Evolutionary conservation across 1,140 invertebrate genomes (phyloP).

Genomic region (Drosophila murphyi): DNA sequence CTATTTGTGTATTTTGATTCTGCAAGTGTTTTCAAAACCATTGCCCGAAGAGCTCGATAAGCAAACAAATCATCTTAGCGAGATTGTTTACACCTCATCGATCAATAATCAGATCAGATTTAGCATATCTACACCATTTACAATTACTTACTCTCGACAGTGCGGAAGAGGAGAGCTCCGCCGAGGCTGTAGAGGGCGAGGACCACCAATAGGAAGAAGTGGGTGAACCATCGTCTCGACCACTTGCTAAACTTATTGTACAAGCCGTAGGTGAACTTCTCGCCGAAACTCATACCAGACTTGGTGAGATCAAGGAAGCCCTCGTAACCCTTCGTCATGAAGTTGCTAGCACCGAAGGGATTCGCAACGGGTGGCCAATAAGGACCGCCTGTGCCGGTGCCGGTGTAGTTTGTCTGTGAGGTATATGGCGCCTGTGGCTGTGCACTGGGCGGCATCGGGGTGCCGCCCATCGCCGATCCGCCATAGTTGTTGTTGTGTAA

Average conservation of each 20-base stretch:
- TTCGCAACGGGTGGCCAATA: conserved; percentile 85
- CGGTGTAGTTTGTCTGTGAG: conserved; percentile 64
- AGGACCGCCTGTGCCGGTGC: conserved; percentile 50
- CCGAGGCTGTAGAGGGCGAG: conserved; percentile 91
- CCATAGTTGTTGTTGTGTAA: conserved; percentile 41
- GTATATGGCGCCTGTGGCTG: conserved; percentile 67
- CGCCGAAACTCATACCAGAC: conserved; percentile 91
- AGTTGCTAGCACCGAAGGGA: conserved; percentile 89
- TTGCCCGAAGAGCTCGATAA: conserved; percentile 60
- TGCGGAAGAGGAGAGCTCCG: conserved; percentile 91
- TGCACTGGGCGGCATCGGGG: conserved; percentile 68
- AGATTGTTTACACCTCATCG: conserved; percentile 25
- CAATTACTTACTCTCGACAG: conserved; percentile 88
- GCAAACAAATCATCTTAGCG: conserved; percentile 59
- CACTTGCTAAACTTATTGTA: conserved; percentile 91
- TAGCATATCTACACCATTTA: no score
- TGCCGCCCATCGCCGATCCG: conserved; percentile 38
- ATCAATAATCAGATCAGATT: background rate
- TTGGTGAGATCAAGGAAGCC: conserved; percentile 92
- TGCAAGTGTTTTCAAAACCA: conserved; percentile 58
- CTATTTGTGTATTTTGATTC: conserved; percentile 36
- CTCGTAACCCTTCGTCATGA: conserved; percentile 90
- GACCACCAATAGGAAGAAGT: conserved; percentile 92
- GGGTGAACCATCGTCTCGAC: conserved; percentile 94
- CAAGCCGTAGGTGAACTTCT: conserved; percentile 91